Conservation (phyloP, 2,113 vertebrate species). For the Erythrocebus patas region DNA sequence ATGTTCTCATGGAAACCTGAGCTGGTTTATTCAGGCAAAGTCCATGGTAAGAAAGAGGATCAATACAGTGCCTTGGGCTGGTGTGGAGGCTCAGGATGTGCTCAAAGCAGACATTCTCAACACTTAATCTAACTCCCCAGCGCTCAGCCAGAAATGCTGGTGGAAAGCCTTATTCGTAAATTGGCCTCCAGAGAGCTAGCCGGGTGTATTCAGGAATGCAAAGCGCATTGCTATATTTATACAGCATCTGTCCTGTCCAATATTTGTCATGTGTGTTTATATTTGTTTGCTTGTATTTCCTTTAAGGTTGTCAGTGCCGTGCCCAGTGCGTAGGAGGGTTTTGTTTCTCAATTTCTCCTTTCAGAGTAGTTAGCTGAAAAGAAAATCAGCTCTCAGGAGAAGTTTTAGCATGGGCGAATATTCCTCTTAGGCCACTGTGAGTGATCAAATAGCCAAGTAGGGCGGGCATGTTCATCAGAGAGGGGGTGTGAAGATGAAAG, state of each 20-base stretch:
- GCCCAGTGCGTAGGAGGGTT: conserved; percentile 71
- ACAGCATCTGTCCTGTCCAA: conserved; percentile 64
- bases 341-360: conserved; percentile 53
- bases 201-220: conserved; percentile 51
- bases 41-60: conserved; percentile 37
- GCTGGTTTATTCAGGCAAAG: conserved; percentile 31
- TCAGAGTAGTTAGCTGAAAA: background rate
- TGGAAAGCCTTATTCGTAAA: conserved; percentile 57
- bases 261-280: conserved; percentile 66
- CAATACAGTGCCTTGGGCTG: conserved; percentile 52
- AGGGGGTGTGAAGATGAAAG: no score
- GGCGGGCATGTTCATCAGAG: background rate
- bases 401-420: background rate
- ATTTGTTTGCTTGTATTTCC: conserved; percentile 67
- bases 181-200: conserved; percentile 68
- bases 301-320: conserved; percentile 62
- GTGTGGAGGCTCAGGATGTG: conserved; percentile 23
- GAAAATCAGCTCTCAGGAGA: background rate
- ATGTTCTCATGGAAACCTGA: conserved; percentile 39
- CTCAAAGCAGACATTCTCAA: conserved; percentile 49
- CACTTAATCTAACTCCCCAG: conserved; percentile 38
- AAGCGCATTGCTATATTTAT: conserved; percentile 63
- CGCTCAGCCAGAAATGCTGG: conserved; percentile 39
- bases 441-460: background rate
- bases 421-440: background rate